A percentile compares a stretch with the other conserved stretches of the same genome.
phyloP scores from a whole-genome alignment of 2,113 vertebrate genomes.

The Poicephalus gulielmi region DNA sequence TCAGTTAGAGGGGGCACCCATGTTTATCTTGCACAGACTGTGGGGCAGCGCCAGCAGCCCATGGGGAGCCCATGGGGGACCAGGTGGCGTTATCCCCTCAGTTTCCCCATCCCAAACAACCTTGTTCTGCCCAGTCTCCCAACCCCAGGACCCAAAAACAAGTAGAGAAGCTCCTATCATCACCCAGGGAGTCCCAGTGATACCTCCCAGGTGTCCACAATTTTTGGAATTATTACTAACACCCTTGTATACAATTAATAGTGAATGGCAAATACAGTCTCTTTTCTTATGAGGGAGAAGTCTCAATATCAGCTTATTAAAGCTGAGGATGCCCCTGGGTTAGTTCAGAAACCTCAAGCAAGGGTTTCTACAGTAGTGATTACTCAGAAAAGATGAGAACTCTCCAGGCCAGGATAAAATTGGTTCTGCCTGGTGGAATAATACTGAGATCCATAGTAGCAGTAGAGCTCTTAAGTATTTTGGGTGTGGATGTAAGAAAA shows the following conservation, averaged over 20 bases:
- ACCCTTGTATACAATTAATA: neutral
- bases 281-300: neutral
- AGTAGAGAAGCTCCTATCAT: neutral
- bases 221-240: neutral
- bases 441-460: neutral
- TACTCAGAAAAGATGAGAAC: neutral
- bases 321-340: neutral
- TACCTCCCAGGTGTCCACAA: neutral
- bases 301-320: neutral
- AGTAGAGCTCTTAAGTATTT: neutral
- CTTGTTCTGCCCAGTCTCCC: neutral
- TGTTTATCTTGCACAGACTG: neutral
- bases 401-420: neutral
- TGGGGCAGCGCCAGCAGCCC: neutral
- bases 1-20: neutral
- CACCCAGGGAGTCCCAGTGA: neutral
- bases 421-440: neutral
- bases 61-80: too few relatives aligned
- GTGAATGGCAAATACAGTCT: neutral
- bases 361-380: neutral
- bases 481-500: neutral
- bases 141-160: rapidly evolving
- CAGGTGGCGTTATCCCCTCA: rapidly evolving
- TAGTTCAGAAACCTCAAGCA: neutral
- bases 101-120: neutral